Evolutionary conservation across 2,888 invertebrate species (phyloP).

Genomic region (Criorhina ranunculi): DNA sequence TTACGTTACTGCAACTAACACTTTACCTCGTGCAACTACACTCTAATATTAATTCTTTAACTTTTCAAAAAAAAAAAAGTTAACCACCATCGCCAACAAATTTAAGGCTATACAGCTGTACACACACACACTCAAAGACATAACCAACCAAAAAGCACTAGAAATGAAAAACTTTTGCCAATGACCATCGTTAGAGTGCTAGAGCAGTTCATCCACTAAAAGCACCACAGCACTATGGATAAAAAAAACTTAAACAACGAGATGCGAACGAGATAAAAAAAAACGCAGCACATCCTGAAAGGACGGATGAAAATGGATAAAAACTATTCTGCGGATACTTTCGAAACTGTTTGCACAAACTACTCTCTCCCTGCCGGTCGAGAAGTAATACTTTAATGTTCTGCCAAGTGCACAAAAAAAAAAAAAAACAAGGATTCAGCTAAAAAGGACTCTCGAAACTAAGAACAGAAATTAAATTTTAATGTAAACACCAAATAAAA

Average conservation of each 20-base stretch:
- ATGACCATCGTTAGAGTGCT: conserved; percentile 52
- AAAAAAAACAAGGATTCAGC: conserved; percentile 19
- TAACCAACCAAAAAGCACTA: conserved; percentile 21
- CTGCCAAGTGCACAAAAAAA: conserved; percentile 57
- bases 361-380: conserved; percentile 11
- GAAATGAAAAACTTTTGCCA: conserved; percentile 70
- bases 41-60: conserved; percentile 31
- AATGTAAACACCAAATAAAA: conserved; percentile 70
- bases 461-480: conserved; percentile 70
- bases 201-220: conserved; percentile 70
- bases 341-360: conserved; percentile 70
- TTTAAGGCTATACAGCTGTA: conserved; percentile 53
- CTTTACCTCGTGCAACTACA: conserved; percentile 55
- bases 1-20: conserved; percentile 46
- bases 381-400: conserved; percentile 74
- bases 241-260: conserved; percentile 55
- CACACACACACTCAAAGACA: conserved; percentile 13
- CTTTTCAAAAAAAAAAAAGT: conserved; percentile 45
- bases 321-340: conserved; percentile 74
- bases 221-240: conserved; percentile 60
- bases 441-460: conserved; percentile 32
- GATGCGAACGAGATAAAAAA: conserved; percentile 43
- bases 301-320: conserved; percentile 72
- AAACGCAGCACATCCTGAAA: conserved; percentile 43
- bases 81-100: conserved; percentile 59